Conservation (phyloP, 1,140 invertebrate species). For the Medauroidea extradentata region DNA sequence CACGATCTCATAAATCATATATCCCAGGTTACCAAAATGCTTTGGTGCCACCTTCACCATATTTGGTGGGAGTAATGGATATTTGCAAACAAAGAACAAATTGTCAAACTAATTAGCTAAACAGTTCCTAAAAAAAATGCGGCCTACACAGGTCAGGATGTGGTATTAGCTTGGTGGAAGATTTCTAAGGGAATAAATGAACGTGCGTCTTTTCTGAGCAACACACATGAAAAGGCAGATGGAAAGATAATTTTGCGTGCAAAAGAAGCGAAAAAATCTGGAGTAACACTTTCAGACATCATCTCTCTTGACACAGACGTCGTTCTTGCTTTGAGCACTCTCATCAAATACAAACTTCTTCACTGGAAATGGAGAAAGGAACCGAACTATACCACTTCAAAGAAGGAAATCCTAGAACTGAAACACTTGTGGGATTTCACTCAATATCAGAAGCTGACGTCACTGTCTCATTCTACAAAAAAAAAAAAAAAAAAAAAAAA, state of each 20-base stretch:
- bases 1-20: too few species aligned
- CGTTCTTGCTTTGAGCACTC: constrained; percentile 7
- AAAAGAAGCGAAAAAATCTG: neutral
- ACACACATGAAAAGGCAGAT: constrained; percentile 2
- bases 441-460: neutral
- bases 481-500: too few species aligned
- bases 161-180: neutral
- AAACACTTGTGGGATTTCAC: constrained; percentile 3
- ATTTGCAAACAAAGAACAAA: constrained; percentile 5
- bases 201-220: neutral
- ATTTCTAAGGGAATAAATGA: neutral
- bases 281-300: neutral
- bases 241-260: constrained; percentile 6
- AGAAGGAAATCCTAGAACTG: neutral
- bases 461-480: neutral
- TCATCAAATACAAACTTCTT: neutral
- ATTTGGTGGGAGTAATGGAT: too few species aligned
- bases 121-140: constrained; percentile 4
- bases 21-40: too few species aligned
- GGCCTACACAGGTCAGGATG: neutral
- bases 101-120: neutral
- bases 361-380: neutral
- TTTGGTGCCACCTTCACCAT: too few species aligned
- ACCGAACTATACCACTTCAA: neutral
- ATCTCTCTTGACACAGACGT: constrained; percentile 6